Conservation (phyloP, 2,797 vertebrate species). For the Sarcoramphus papa region DNA sequence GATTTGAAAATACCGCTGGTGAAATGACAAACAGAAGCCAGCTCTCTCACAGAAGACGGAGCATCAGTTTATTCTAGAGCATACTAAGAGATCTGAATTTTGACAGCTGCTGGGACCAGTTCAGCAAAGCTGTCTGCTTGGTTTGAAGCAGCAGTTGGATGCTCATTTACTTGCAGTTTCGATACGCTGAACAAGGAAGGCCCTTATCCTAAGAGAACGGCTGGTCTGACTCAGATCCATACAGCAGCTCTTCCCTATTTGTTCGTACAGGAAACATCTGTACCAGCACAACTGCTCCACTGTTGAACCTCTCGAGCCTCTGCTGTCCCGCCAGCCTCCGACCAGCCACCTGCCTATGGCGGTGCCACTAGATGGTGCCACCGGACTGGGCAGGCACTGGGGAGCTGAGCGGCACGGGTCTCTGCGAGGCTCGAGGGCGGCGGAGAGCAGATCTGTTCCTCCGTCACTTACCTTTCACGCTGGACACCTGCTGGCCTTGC, state of each 20-base stretch:
- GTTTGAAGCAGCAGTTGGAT: not conserved
- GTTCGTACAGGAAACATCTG: not conserved
- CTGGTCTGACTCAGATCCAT: not conserved
- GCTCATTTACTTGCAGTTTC: not conserved
- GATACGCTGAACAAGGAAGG: not conserved
- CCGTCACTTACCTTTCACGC: constrained; percentile 85
- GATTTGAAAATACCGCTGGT: not conserved
- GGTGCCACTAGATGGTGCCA: constrained; percentile 59
- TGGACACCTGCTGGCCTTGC: constrained; percentile 90
- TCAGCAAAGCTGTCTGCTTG: not conserved
- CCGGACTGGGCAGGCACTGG: not conserved
- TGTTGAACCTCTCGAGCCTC: not conserved
- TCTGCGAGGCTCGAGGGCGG: accelerated
- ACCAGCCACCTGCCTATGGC: not conserved
- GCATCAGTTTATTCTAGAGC: not conserved
- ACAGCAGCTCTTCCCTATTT: not conserved
- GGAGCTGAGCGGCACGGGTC: not conserved
- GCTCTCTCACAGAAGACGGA: not conserved
- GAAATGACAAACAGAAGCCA: not conserved
- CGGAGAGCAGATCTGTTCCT: not conserved
- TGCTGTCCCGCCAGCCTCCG: not conserved
- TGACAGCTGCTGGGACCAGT: not conserved
- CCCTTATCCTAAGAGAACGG: not conserved
- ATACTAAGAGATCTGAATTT: not conserved
- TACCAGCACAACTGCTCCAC: not conserved